Evolutionary conservation across 2,113 vertebrate species (phyloP).

Genomic region (Saguinus midas): DNA sequence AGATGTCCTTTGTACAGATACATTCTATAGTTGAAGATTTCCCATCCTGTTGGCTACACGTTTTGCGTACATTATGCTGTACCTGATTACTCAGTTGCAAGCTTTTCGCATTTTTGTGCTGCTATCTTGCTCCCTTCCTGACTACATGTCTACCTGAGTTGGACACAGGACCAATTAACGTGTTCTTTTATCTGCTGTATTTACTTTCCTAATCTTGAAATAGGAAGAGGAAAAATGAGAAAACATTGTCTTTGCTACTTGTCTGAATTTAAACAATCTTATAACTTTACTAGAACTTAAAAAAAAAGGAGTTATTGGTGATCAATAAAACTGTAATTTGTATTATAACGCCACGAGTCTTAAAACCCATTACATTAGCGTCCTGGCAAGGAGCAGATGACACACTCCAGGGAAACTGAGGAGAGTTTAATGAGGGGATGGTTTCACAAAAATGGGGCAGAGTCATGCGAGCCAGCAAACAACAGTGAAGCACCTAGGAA

Average conservation of each 20-base stretch:
- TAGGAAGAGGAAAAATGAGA: background rate
- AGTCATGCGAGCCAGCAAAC: background rate
- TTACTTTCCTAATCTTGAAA: background rate
- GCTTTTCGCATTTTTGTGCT: background rate
- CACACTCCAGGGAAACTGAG: background rate
- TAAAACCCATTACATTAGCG: background rate
- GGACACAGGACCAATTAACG: background rate
- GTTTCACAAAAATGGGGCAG: background rate
- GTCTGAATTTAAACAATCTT: conserved; percentile 18
- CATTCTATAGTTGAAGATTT: background rate
- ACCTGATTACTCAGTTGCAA: background rate
- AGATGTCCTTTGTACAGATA: background rate
- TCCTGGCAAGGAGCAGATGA: background rate
- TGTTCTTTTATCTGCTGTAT: background rate
- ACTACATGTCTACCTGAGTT: background rate
- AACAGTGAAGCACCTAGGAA: background rate
- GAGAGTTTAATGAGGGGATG: background rate
- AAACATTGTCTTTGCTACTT: background rate
- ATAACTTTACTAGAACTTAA: background rate
- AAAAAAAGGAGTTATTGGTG: background rate
- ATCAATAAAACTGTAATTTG: background rate
- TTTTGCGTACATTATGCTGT: background rate
- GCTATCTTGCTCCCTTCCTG: background rate
- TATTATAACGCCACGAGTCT: background rate
- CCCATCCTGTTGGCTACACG: background rate